Conservation (phyloP, 2,797 vertebrate genomes). For the Amphiprion clarkii region DNA sequence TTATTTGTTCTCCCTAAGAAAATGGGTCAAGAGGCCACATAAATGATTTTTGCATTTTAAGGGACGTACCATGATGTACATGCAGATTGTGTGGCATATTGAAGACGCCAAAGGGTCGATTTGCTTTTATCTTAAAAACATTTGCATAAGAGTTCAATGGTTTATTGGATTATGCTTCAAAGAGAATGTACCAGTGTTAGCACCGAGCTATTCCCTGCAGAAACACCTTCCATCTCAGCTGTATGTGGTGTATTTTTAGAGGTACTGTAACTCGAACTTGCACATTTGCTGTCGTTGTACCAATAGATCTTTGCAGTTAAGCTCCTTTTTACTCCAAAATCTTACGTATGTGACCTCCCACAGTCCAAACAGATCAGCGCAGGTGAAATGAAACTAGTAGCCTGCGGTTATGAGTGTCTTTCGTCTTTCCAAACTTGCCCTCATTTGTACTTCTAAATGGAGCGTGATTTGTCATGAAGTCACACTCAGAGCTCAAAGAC, state of each 20-base stretch:
- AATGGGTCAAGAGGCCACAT: conserved; percentile 1
- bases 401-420: conserved; percentile 5
- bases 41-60: conserved; percentile 40
- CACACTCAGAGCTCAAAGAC: neutral
- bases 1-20: neutral
- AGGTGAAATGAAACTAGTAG: conserved; percentile 9
- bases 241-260: neutral
- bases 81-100: conserved; percentile 23
- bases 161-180: conserved; percentile 52
- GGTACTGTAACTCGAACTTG: too few species aligned
- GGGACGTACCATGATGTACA: neutral
- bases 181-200: conserved; percentile 28
- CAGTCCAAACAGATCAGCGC: conserved; percentile 15
- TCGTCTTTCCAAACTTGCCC: conserved; percentile 11
- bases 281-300: too few species aligned
- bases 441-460: conserved; percentile 26
- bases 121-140: conserved; percentile 63
- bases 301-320: too few species aligned
- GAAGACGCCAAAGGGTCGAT: conserved; percentile 30
- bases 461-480: conserved; percentile 33
- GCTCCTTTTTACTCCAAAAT: too few species aligned
- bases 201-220: conserved; percentile 36
- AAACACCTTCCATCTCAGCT: conserved; percentile 16
- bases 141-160: conserved; percentile 65
- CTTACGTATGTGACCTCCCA: neutral